A percentile compares a stretch with the other conserved stretches of the same genome.
phyloP scores from a whole-genome alignment of 1,140 invertebrate species.

The Chionoecetes opilio region DNA sequence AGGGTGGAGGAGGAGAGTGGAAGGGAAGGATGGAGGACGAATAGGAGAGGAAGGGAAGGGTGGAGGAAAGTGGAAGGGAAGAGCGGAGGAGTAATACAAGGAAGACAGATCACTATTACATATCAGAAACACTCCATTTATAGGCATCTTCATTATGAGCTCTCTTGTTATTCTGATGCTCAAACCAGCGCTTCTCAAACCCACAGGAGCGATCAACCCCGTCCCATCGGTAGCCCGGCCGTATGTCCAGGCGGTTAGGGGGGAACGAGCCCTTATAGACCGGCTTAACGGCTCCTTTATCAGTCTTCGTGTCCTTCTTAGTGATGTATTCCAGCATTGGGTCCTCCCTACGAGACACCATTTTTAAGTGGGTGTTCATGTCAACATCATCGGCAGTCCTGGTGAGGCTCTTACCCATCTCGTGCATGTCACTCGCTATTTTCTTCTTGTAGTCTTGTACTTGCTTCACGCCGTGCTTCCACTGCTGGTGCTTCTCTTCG shows the following conservation, averaged over 20 bases:
- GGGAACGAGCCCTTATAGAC: slow-evolving; percentile 84
- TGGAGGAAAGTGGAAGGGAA: too few species aligned
- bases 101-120: slow-evolving; percentile 88
- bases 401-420: slow-evolving; percentile 95
- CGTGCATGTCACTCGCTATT: slow-evolving; percentile 89
- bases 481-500: slow-evolving; percentile 82
- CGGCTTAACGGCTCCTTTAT: slow-evolving; percentile 81
- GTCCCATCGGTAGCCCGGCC: slow-evolving; percentile 98
- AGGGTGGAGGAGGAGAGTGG: too few species aligned
- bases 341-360: slow-evolving; percentile 93
- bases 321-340: slow-evolving; percentile 96
- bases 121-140: slow-evolving; percentile 97
- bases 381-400: slow-evolving; percentile 95
- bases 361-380: slow-evolving; percentile 90
- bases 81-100: not conserved
- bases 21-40: too few species aligned
- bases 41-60: too few species aligned
- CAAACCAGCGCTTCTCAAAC: slow-evolving; percentile 96
- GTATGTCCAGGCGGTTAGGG: slow-evolving; percentile 96
- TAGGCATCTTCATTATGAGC: slow-evolving; percentile 94
- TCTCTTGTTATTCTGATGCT: slow-evolving; percentile 89
- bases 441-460: slow-evolving; percentile 88
- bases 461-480: slow-evolving; percentile 85
- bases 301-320: slow-evolving; percentile 87
- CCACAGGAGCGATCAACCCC: slow-evolving; percentile 99